Evolutionary conservation across 2,797 vertebrate species (phyloP).

Genomic region (Notolabrus celidotus): DNA sequence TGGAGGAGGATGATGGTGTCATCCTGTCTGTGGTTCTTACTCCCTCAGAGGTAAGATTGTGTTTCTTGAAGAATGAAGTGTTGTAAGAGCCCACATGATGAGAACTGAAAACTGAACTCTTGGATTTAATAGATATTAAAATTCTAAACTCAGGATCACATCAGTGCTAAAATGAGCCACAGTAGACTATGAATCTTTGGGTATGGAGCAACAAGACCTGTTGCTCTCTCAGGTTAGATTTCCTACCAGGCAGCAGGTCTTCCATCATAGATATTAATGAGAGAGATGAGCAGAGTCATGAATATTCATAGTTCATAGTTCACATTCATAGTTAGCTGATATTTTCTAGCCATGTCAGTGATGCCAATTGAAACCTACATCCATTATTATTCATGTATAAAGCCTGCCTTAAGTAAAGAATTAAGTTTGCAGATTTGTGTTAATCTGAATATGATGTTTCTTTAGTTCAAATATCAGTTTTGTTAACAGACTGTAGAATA

Average conservation of each 20-base stretch:
- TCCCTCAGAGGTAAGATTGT: slow-evolving; percentile 85
- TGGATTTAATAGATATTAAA: too few relatives aligned
- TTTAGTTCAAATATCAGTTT: too few relatives aligned
- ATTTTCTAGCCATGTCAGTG: too few relatives aligned
- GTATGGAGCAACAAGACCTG: not conserved
- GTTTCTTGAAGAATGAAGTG: not conserved
- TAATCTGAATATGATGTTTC: too few relatives aligned
- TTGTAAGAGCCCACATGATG: too few relatives aligned
- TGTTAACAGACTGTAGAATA: not conserved
- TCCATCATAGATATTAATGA: slow-evolving; percentile 27
- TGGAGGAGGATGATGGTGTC: slow-evolving; percentile 91
- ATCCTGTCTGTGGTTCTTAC: slow-evolving; percentile 93
- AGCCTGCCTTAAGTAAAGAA: too few relatives aligned
- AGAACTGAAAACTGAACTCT: too few relatives aligned
- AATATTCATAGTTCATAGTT: slow-evolving; percentile 30
- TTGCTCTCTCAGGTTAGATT: not conserved
- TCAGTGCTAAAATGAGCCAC: not conserved
- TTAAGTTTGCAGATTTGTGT: not conserved
- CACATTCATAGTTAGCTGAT: too few relatives aligned
- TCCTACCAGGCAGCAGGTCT: not conserved
- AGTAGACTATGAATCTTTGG: not conserved
- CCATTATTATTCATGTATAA: too few relatives aligned
- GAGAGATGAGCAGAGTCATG: not conserved
- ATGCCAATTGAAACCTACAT: too few relatives aligned
- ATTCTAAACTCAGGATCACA: too few relatives aligned